Base-by-base conservation (phyloP, 1,140 invertebrate genomes). In the Agraylea sexmaculata region DNA sequence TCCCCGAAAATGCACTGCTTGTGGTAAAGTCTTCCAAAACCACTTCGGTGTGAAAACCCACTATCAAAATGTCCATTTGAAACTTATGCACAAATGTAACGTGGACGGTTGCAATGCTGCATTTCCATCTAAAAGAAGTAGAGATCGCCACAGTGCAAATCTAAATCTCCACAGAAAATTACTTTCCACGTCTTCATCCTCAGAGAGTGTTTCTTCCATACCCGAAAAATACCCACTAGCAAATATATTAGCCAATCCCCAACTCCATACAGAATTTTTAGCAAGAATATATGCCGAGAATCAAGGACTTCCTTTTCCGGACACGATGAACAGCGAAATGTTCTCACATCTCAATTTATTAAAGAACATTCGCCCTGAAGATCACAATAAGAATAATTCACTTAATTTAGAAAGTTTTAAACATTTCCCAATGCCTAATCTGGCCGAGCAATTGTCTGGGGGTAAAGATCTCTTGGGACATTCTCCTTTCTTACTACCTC, bases 71-170 rank as follows among this genome's bases (percentile, higher is more conserved):
- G 86, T 91, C 0, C 93, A 96, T 66, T 74, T 95, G 28, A 95
- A 95, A 62, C 61, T 95, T 41, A 92, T 94, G 81, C 91, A 96
- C 62, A 88, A 87, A 53, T 97, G 93, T 64, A 90, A 81, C 45
- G 83, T 95, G 2, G 88, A 93, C 44, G 91, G 92, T n/a, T 96
- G 92, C 57, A 89, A 88, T 58, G 90, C 90, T 0, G 82, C 87
- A 0, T 97, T 96, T 56, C 87, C 88, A n/a, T 94, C 90, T 1
- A 95, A 91, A 58, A 66, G 89, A 33, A 91, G 85, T 46, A 75
- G 91, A 41, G 91, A 97, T 55, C 69, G 91, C 2, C 92, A 97
- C 59, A 90, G 87, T 51, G 78, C 87, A 1, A 96, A 97, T 56
- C 66, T 87, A 21, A 94, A 90, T 53, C 69, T 96, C 11, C 92